Conservation (phyloP, 2,888 invertebrate species). For the Penaeus monodon region DNA sequence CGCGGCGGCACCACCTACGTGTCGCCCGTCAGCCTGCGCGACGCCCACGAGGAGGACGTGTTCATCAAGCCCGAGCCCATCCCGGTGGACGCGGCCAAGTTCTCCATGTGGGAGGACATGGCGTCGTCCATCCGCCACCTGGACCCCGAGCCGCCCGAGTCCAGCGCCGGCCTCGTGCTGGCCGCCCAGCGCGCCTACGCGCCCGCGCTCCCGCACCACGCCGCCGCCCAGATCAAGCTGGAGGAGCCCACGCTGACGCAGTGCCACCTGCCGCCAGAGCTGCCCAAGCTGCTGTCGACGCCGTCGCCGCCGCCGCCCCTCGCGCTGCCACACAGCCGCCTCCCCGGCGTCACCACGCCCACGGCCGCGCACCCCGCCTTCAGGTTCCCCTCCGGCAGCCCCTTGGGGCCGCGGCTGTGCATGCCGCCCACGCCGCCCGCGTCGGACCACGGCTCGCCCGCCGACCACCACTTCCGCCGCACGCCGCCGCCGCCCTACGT, state of each 20-base stretch:
- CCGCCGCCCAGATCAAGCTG: constrained; percentile 32
- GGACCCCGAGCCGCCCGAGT: constrained; percentile 77
- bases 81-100: constrained; percentile 70
- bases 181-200: background rate
- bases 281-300: constrained; percentile 32
- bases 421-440: constrained; percentile 62
- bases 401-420: constrained; percentile 22
- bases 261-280: constrained; percentile 28
- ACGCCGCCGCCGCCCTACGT: constrained; percentile 51
- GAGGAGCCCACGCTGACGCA: constrained; percentile 26
- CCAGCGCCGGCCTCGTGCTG: background rate
- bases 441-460: constrained; percentile 60
- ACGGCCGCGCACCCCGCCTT: constrained; percentile 39
- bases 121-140: constrained; percentile 90
- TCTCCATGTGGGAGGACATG: constrained; percentile 86
- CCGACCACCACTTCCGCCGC: constrained; percentile 46
- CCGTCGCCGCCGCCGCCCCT: constrained; percentile 50
- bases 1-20: constrained; percentile 73
- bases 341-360: constrained; percentile 20
- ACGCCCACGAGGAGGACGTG: constrained; percentile 81
- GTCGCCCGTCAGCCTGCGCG: constrained; percentile 73
- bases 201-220: background rate
- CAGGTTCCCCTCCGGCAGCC: constrained; percentile 39
- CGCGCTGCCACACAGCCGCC: constrained; percentile 3
- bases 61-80: constrained; percentile 79